Conservation (phyloP, 1,140 invertebrate species). For the Telenomus remus region DNA sequence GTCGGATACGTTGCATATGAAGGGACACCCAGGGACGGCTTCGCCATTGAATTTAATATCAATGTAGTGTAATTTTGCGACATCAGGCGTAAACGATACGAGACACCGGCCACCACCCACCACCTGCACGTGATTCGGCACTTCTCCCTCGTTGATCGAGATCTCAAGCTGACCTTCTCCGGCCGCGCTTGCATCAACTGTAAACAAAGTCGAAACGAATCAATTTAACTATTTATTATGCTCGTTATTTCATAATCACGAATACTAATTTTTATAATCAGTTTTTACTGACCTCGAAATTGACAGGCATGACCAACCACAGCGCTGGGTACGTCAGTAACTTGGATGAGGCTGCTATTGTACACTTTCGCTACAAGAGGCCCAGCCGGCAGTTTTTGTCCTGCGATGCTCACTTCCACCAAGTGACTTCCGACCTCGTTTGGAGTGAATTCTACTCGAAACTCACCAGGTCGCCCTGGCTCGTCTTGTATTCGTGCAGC, state of each 20-base stretch:
- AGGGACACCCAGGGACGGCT: conserved; percentile 94
- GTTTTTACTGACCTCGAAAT: conserved; percentile 84
- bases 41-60: conserved; percentile 99
- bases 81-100: conserved; percentile 96
- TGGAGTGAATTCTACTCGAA: conserved; percentile 92
- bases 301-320: conserved; percentile 94
- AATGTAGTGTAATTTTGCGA: conserved; percentile 92
- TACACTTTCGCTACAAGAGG: conserved; percentile 94
- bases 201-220: conserved; percentile 6
- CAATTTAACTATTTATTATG: background rate
- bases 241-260: too few species aligned
- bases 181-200: conserved; percentile 96
- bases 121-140: conserved; percentile 97
- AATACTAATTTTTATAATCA: too few species aligned
- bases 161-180: conserved; percentile 98
- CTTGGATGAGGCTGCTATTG: conserved; percentile 92
- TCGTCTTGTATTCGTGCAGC: conserved; percentile 83
- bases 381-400: conserved; percentile 89
- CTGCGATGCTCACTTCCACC: conserved; percentile 89
- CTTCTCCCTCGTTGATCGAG: conserved; percentile 97
- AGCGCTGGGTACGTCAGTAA: conserved; percentile 93
- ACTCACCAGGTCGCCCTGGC: conserved; percentile 84
- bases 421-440: conserved; percentile 93
- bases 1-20: conserved; percentile 87
- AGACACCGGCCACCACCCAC: conserved; percentile 95